phyloP scores from a whole-genome alignment of 2,888 invertebrate species.

The Maniola hyperantus region DNA sequence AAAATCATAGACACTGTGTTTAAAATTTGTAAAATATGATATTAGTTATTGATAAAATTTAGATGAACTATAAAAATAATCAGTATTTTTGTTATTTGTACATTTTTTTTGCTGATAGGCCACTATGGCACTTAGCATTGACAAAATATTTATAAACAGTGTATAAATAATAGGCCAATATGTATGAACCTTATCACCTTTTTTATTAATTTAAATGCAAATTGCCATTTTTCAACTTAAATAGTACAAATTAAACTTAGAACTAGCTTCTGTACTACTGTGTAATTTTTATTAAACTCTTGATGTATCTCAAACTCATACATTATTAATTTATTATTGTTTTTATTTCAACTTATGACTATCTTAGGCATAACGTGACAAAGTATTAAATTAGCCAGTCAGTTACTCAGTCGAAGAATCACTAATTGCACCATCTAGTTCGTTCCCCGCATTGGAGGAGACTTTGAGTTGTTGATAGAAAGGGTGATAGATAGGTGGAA shows the following conservation, averaged over 20 bases:
- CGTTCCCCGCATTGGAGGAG: background rate
- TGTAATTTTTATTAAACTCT: conserved; percentile 19
- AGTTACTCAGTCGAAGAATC: too few relatives aligned
- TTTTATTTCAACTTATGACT: too few relatives aligned
- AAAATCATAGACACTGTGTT: too few relatives aligned
- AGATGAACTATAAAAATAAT: conserved; percentile 22
- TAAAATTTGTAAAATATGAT: conserved; percentile 17
- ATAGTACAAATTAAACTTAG: conserved; percentile 9
- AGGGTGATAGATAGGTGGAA: conserved; percentile 25
- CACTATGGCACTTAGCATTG: conserved; percentile 19
- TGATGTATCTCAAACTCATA: background rate
- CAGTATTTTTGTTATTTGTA: conserved; percentile 19
- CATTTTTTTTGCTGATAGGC: conserved; percentile 26
- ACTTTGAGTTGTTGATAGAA: conserved; percentile 22
- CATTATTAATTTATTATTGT: conserved; percentile 2
- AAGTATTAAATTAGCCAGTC: background rate
- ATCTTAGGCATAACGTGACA: too few relatives aligned
- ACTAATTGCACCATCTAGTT: too few relatives aligned
- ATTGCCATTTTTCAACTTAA: too few relatives aligned
- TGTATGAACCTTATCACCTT: too few relatives aligned
- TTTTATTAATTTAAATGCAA: too few relatives aligned
- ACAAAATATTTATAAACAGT: background rate
- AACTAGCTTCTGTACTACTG: conserved; percentile 5
- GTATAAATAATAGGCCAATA: too few relatives aligned
- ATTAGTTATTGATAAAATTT: conserved; percentile 21